phyloP scores from a whole-genome alignment of 2,797 vertebrate genomes.

The Rhincodon typus region DNA sequence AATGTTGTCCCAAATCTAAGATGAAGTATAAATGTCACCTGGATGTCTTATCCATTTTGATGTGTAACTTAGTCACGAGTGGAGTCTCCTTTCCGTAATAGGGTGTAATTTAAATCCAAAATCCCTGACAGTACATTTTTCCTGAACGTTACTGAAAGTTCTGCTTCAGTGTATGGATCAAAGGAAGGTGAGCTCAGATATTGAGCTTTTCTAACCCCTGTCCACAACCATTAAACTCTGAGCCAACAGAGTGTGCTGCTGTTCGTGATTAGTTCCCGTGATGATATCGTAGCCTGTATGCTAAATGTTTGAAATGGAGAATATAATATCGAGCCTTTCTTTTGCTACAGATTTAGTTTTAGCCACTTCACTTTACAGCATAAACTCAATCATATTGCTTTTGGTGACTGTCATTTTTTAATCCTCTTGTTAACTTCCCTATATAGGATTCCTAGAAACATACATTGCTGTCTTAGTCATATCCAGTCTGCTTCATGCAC shows the following conservation, averaged over 20 bases:
- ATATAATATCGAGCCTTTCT: constrained; percentile 41
- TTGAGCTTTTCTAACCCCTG: constrained; percentile 94
- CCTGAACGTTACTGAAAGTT: constrained; percentile 64
- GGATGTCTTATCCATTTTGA: neutral
- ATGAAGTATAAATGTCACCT: too few species aligned
- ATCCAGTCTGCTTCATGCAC: neutral
- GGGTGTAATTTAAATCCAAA: constrained; percentile 80
- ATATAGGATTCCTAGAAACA: neutral
- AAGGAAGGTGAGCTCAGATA: constrained; percentile 82
- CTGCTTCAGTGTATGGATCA: constrained; percentile 83
- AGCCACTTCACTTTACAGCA: neutral
- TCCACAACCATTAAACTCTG: constrained; percentile 77
- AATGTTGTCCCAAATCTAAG: too few species aligned
- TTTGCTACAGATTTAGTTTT: constrained; percentile 53
- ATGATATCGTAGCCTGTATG: constrained; percentile 45
- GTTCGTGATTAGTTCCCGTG: constrained; percentile 66
- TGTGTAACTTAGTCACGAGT: neutral
- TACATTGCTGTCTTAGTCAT: neutral
- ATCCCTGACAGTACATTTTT: constrained; percentile 80
- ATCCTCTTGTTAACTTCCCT: neutral
- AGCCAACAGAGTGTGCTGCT: constrained; percentile 69
- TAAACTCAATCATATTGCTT: neutral
- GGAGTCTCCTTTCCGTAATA: constrained; percentile 54
- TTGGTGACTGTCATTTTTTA: neutral
- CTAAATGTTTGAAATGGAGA: constrained; percentile 36